phyloP scores from a whole-genome alignment of 2,797 vertebrate species.

The Tangara arthus region DNA sequence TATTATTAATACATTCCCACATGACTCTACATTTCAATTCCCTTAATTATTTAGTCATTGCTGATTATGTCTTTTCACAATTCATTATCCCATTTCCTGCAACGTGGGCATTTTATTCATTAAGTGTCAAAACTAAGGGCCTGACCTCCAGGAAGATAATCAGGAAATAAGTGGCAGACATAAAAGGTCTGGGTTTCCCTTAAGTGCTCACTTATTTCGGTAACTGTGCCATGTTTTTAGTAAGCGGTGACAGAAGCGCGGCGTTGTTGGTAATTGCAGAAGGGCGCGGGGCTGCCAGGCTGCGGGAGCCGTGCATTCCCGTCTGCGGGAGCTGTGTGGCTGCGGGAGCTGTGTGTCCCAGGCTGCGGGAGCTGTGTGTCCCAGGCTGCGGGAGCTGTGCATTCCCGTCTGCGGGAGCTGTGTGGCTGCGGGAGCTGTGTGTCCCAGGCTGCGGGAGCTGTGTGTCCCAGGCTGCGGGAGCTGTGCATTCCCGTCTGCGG shows the following conservation, averaged over 20 bases:
- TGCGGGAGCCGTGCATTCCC: not conserved
- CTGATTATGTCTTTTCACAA: slow-evolving; percentile 83
- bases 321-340: too few relatives aligned
- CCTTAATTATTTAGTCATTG: slow-evolving; percentile 82
- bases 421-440: too few relatives aligned
- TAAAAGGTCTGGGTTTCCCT: slow-evolving; percentile 68
- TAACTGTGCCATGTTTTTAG: slow-evolving; percentile 42
- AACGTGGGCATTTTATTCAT: slow-evolving; percentile 78
- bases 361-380: too few relatives aligned
- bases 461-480: too few relatives aligned
- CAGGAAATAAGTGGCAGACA: slow-evolving; percentile 72
- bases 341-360: too few relatives aligned
- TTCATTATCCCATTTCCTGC: slow-evolving; percentile 79
- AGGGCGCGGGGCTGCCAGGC: not conserved
- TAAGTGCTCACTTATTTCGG: slow-evolving; percentile 65
- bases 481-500: too few relatives aligned
- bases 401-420: too few relatives aligned
- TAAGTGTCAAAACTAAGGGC: slow-evolving; percentile 78
- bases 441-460: too few relatives aligned
- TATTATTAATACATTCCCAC: slow-evolving; percentile 81
- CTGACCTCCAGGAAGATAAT: slow-evolving; percentile 75
- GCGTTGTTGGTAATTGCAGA: slow-evolving; percentile 15
- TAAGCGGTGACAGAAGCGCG: not conserved
- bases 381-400: too few relatives aligned
- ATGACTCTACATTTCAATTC: slow-evolving; percentile 81